Conservation (phyloP, 1,140 invertebrate genomes). For the Colletes gigas region DNA sequence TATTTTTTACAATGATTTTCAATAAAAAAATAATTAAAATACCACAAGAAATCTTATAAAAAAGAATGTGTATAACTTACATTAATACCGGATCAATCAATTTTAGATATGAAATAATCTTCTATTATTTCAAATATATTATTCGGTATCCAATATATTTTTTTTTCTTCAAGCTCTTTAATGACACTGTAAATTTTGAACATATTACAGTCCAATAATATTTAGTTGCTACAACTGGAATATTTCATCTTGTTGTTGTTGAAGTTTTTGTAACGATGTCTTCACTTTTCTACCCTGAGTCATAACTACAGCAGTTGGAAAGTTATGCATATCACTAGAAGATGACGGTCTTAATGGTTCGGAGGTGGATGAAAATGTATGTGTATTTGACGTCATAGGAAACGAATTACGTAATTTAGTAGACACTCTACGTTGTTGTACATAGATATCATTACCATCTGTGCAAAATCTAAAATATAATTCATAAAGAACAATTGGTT, state of each 20-base stretch:
- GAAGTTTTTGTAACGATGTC: conserved; percentile 89
- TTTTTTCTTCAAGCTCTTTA: conserved; percentile 57
- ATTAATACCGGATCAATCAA: conserved; percentile 53
- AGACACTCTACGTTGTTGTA: conserved; percentile 80
- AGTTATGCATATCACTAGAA: conserved; percentile 74
- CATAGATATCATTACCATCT: conserved; percentile 81
- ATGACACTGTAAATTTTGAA: conserved; percentile 46
- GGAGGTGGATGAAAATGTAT: conserved; percentile 61
- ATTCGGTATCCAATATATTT: conserved; percentile 26
- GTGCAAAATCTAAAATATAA: conserved; percentile 80
- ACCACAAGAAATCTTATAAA: conserved; percentile 15
- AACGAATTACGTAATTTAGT: conserved; percentile 82
- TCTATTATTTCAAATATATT: conserved; percentile 55
- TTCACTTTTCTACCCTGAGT: conserved; percentile 89
- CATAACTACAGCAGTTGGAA: conserved; percentile 85
- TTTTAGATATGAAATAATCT: conserved; percentile 44
- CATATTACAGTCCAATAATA: conserved; percentile 54
- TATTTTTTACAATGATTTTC: conserved; percentile 14
- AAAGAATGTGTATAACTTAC: conserved; percentile 30
- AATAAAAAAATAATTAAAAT: conserved; percentile 13
- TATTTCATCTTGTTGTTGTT: conserved; percentile 92
- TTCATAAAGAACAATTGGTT: not conserved
- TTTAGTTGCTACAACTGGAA: conserved; percentile 91
- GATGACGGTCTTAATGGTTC: conserved; percentile 75
- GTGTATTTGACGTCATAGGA: conserved; percentile 69